Evolutionary conservation across 2,888 invertebrate species (phyloP).

Genomic region (Beris chalybata): DNA sequence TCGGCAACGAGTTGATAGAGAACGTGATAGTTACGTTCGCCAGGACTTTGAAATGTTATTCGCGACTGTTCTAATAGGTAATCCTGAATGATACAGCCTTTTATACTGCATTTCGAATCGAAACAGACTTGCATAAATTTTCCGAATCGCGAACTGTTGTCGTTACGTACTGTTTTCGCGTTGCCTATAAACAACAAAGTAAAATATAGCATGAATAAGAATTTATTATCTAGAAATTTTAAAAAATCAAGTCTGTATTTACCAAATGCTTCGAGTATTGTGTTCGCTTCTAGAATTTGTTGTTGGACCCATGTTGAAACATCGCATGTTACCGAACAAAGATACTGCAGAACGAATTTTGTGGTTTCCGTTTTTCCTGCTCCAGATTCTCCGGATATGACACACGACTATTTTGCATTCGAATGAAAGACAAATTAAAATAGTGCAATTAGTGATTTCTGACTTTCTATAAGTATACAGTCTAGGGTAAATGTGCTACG

Average conservation of each 20-base stretch:
- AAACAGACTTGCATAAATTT: conserved; percentile 94
- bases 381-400: conserved; percentile 91
- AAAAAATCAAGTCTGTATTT: conserved; percentile 47
- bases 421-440: conserved; percentile 17
- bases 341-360: conserved; percentile 86
- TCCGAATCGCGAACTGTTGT: conserved; percentile 92
- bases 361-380: conserved; percentile 94
- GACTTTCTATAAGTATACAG: background rate
- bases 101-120: conserved; percentile 84
- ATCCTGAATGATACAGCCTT: conserved; percentile 89
- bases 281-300: conserved; percentile 91
- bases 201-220: background rate
- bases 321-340: conserved; percentile 84
- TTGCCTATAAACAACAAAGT: conserved; percentile 66
- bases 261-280: conserved; percentile 92
- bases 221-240: background rate
- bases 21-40: conserved; percentile 89
- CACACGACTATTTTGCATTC: conserved; percentile 69
- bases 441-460: conserved; percentile 7
- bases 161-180: conserved; percentile 90
- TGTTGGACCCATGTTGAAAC: conserved; percentile 93
- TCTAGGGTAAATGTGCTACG: background rate
- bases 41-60: conserved; percentile 84
- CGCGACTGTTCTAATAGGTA: conserved; percentile 88
- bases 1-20: conserved; percentile 90